phyloP scores from a whole-genome alignment of 2,888 invertebrate genomes.

The Eristalis tenax region DNA sequence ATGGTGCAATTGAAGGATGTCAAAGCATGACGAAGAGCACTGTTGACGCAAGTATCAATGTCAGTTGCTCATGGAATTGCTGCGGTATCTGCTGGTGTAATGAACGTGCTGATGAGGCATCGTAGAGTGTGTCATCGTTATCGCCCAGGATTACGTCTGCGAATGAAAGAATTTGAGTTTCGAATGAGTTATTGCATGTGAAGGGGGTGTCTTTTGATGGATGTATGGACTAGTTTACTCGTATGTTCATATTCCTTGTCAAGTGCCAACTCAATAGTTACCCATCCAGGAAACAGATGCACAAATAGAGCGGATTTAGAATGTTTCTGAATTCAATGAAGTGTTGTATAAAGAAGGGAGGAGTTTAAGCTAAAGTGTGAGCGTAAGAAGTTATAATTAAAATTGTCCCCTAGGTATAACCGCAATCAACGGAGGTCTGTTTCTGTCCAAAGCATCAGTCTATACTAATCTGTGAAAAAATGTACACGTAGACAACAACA shows the following conservation, averaged over 20 bases:
- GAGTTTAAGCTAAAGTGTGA: not conserved
- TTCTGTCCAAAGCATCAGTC: no score
- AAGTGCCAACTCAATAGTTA: not conserved
- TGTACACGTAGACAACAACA: no score
- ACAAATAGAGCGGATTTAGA: not conserved
- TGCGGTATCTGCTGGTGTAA: conserved; percentile 47
- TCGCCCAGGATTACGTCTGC: conserved; percentile 75
- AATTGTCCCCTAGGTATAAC: no score
- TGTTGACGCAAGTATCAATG: conserved; percentile 69
- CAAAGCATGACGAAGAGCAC: conserved; percentile 64
- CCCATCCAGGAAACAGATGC: not conserved
- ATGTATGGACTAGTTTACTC: not conserved
- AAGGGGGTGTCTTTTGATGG: no score
- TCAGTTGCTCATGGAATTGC: conserved; percentile 57
- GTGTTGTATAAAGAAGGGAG: not conserved
- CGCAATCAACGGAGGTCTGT: no score
- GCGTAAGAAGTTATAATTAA: no score
- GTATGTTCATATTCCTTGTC: not conserved
- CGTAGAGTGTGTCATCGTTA: conserved; percentile 74
- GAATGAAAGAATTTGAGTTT: conserved; percentile 45
- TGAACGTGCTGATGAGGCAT: conserved; percentile 73
- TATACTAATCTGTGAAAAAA: no score
- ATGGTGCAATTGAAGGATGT: conserved; percentile 58
- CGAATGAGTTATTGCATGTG: not conserved
- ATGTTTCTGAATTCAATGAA: not conserved